Evolutionary conservation across 2,113 vertebrate species (phyloP), one percentile per base, ranked within the genome.

Genomic region (Trogon surrucura): DNA sequence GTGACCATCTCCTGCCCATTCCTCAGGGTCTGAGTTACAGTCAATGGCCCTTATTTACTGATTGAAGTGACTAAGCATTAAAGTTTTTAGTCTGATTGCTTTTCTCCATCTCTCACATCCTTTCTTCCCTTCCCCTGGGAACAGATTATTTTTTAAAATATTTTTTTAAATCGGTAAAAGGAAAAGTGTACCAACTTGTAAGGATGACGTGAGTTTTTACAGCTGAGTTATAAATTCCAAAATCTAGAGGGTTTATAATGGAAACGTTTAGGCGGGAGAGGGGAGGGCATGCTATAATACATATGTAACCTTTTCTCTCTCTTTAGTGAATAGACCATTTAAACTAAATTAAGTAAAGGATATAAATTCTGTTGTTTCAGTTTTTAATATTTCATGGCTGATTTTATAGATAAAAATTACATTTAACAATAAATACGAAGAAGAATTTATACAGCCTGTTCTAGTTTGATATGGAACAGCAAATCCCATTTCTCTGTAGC

Each of bases 331-430:
- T 96, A 98, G 97, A 97, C 97, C 94, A 3, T 97, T 98, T 98
- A 98, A 97, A 98, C 96, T 97, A 97, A 98, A 98, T 98, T 98
- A 98, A 98, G 95, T 97, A 97, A 97, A 96, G 97, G 97, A 54
- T 96, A 95, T 98, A 98, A 98, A 98, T 98, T 97, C 93, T 97
- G 96, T 98, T 98, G 97, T 98, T 98, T 98, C 96, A 97, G 80
- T 97, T 98, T 97, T 98, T 98, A 98, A 98, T 98, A 98, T 97
- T 98, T 98, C 97, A 97, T 98, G 97, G 88, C 96, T 97, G 97
- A 97, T 98, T 98, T 98, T 98, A 98, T 98, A 98, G 98, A 97
- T 98, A 97, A 98, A 97, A 98, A 97, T 98, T 98, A 98, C 97
- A 97, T 97, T 98, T 98, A 98, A 98, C 96, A 98, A 97, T 98